Percentiles rank a stretch among this genome's conserved stretches.
These are phyloP conservation scores for Nematostella vectensis DNA, from an alignment of 92 coral and sea anemone species.

Conservation along the genomic window DNA sequence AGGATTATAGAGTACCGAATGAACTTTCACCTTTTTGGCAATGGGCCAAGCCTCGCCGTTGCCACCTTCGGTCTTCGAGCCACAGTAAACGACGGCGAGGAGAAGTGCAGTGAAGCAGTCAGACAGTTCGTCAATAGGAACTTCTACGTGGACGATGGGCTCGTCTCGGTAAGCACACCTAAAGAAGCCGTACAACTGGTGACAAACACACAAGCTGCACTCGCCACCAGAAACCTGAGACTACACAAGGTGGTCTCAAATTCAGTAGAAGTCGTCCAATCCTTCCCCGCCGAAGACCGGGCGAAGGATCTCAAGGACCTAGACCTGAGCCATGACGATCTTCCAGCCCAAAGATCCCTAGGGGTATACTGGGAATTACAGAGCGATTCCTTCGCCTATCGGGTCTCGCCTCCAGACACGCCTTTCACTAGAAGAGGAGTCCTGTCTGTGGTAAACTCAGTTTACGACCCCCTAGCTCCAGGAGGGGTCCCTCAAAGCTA, in stretches of 20 bases:
- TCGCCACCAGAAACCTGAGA: conserved; percentile 40
- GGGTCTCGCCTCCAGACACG: conserved; percentile 23
- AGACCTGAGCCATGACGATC: conserved; percentile 29
- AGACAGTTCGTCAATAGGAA: conserved; percentile 36
- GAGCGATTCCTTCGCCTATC: conserved; percentile 35
- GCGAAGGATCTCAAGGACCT: too few relatives aligned
- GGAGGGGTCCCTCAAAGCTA: too few relatives aligned
- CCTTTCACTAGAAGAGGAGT: conserved; percentile 54
- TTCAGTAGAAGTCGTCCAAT: conserved; percentile 53
- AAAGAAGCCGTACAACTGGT: conserved; percentile 31
- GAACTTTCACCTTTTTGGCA: conserved; percentile 44
- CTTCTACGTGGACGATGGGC: conserved; percentile 58
- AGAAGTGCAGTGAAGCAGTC: conserved; percentile 17
- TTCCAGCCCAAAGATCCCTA: conserved; percentile 49
- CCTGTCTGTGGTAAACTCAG: conserved; percentile 34
- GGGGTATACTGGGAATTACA: conserved; percentile 45
- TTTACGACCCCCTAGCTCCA: conserved; percentile 40
- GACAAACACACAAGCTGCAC: conserved; percentile 28
- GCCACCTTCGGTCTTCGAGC: conserved; percentile 36
- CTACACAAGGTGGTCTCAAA: conserved; percentile 52
- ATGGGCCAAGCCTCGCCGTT: conserved; percentile 35
- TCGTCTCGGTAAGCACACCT: conserved; percentile 37
- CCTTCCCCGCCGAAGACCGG: conserved; percentile 51
- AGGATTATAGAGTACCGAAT: conserved; percentile 22
- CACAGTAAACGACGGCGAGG: conserved; percentile 59